A percentile compares a stretch with the other conserved stretches of the same genome.
phyloP scores from a whole-genome alignment of 2,797 vertebrate species.

The Anguilla pacifica region DNA sequence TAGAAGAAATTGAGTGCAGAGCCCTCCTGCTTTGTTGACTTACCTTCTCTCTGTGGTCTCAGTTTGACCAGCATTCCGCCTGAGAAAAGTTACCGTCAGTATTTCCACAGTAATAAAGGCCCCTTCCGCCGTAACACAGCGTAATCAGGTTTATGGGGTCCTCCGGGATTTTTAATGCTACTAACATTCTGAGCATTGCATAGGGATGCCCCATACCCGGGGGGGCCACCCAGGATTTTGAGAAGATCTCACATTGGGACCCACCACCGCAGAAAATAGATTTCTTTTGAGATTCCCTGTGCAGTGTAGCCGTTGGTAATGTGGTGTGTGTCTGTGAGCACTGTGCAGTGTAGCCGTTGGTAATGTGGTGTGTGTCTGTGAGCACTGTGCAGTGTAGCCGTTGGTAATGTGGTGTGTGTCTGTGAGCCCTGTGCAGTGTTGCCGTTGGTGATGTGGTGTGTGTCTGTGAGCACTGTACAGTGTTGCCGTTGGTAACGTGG shows the following conservation, averaged over 20 bases:
- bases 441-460: no score
- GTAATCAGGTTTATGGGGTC: not conserved
- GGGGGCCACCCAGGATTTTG: no score
- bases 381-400: no score
- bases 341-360: no score
- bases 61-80: not conserved
- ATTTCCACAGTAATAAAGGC: not conserved
- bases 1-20: not conserved
- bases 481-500: no score
- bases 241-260: no score
- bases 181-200: not conserved
- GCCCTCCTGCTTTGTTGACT: not conserved
- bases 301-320: not conserved
- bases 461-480: no score
- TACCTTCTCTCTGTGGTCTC: not conserved
- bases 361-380: no score
- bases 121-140: not conserved
- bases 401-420: no score
- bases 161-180: not conserved
- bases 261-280: no score
- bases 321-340: not conserved
- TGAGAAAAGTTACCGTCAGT: not conserved
- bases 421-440: no score
- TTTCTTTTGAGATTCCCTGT: not conserved
- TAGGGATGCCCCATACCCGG: no score